Conservation (phyloP, 2,888 invertebrate genomes). For the Trichopoda pennipes region DNA sequence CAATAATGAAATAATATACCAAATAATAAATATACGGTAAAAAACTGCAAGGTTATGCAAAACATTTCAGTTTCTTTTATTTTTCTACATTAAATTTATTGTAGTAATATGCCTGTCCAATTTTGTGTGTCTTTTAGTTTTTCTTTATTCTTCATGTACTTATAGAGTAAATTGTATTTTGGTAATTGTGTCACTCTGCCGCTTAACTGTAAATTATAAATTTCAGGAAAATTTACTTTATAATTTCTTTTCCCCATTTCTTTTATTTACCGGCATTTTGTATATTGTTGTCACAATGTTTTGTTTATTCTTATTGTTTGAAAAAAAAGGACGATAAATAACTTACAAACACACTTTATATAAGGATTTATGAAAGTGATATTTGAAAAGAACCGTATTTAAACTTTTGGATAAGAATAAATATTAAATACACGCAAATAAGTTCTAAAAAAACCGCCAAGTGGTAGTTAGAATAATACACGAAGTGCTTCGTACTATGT, state of each 20-base stretch:
- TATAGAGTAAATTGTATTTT: neutral
- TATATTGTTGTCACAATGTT: too few species aligned
- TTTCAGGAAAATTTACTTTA: conserved; percentile 11
- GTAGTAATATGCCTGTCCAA: neutral
- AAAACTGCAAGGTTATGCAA: conserved; percentile 63
- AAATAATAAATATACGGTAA: conserved; percentile 32
- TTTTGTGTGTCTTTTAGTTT: conserved; percentile 19
- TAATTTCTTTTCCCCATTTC: conserved; percentile 31
- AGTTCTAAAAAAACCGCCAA: too few species aligned
- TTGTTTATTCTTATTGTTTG: too few species aligned
- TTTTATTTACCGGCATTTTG: conserved; percentile 6
- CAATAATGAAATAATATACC: neutral
- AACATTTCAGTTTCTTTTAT: conserved; percentile 43
- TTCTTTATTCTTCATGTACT: conserved; percentile 6
- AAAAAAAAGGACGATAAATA: too few species aligned
- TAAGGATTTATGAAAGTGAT: too few species aligned
- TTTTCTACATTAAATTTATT: neutral
- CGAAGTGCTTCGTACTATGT: too few species aligned
- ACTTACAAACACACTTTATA: too few species aligned
- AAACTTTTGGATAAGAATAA: too few species aligned
- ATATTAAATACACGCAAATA: too few species aligned
- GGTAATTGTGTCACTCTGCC: conserved; percentile 46
- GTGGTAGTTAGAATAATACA: too few species aligned
- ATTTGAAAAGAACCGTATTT: too few species aligned
- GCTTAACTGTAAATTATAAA: conserved; percentile 48